Conservation (phyloP, 2,888 invertebrate genomes). For the Atrina japonica region DNA sequence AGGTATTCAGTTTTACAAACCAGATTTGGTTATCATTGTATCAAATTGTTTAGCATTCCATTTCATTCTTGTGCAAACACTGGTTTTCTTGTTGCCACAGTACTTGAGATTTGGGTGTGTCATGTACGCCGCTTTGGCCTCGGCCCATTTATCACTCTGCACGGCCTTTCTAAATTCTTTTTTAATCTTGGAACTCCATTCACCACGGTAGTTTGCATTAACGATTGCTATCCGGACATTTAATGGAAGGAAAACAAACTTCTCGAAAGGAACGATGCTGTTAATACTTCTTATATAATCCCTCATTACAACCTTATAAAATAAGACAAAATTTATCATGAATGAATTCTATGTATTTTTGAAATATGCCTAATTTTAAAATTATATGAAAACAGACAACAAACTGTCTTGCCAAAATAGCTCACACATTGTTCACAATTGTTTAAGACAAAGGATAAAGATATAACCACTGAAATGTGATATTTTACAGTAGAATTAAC, state of each 20-base stretch:
- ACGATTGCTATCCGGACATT: slow-evolving; percentile 23
- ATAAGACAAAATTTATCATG: background rate
- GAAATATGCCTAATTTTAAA: too few species aligned
- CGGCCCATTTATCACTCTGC: slow-evolving; percentile 11
- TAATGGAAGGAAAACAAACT: slow-evolving; percentile 8
- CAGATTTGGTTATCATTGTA: slow-evolving; percentile 7
- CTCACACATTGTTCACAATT: too few species aligned
- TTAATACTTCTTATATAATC: slow-evolving; percentile 5
- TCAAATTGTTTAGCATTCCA: slow-evolving; percentile 29
- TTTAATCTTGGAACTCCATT: slow-evolving; percentile 1
- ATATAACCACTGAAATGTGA: too few species aligned
- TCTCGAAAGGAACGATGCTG: slow-evolving; percentile 13
- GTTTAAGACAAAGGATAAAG: too few species aligned
- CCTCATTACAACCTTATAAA: background rate
- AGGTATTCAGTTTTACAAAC: too few species aligned
- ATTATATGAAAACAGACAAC: too few species aligned
- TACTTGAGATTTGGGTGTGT: slow-evolving; percentile 16
- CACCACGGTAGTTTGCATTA: slow-evolving; percentile 30
- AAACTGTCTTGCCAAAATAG: too few species aligned
- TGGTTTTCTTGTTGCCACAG: slow-evolving; percentile 2
- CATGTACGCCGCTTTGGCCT: slow-evolving; percentile 10
- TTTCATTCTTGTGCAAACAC: slow-evolving; percentile 26
- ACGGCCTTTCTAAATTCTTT: slow-evolving; percentile 9
- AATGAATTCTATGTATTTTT: background rate
- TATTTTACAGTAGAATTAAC: too few species aligned